Percentiles rank a stretch among this genome's conserved stretches.
Evolutionary conservation across 2,113 vertebrate species (phyloP).

Genomic region (Macrotis lagotis): DNA sequence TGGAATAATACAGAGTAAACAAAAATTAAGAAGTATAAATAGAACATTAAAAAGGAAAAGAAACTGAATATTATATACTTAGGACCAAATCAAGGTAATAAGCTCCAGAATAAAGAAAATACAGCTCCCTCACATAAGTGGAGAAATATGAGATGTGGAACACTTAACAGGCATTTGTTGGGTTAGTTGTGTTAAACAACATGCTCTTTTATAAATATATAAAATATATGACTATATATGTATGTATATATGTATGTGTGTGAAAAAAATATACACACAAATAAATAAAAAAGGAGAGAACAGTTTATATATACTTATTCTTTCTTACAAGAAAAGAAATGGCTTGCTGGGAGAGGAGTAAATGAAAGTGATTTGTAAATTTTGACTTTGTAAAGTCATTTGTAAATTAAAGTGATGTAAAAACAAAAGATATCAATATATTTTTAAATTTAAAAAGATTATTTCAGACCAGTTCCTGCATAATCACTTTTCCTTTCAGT

Average conservation of each 20-base stretch:
- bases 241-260: too few relatives aligned
- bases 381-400: background rate
- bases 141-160: background rate
- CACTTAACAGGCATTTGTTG: background rate
- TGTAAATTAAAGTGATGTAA: background rate
- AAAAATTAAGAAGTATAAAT: background rate
- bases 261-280: too few relatives aligned
- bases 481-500: constrained; percentile 86
- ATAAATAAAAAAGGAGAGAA: too few relatives aligned
- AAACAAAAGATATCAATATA: background rate
- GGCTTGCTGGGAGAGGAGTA: background rate
- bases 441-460: constrained; percentile 81
- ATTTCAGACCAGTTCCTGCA: constrained; percentile 90
- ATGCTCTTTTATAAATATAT: background rate
- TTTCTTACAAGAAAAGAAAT: background rate
- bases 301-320: too few relatives aligned
- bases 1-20: background rate
- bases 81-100: background rate
- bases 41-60: background rate
- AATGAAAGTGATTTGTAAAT: background rate
- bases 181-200: background rate
- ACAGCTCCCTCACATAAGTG: background rate
- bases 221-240: too few relatives aligned
- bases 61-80: background rate
- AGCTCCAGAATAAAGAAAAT: background rate